Conservation (phyloP, 2,113 vertebrate species). For the Podilymbus podiceps region DNA sequence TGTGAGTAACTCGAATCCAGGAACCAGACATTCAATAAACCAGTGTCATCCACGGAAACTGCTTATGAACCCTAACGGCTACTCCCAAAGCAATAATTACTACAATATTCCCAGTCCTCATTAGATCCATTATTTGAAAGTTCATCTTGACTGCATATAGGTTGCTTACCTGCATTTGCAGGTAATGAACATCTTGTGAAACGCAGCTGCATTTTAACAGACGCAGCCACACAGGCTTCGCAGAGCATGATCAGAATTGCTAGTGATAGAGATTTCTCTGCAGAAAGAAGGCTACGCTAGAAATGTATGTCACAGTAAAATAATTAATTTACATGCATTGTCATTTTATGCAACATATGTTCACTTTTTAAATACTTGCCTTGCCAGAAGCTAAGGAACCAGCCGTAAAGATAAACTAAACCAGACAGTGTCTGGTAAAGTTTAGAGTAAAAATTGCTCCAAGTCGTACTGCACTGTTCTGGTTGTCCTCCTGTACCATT, state of each 20-base stretch:
- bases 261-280: background rate
- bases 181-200: background rate
- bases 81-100: background rate
- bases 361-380: slow-evolving; percentile 71
- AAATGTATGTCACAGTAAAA: slow-evolving; percentile 59
- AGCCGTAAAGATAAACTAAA: slow-evolving; percentile 70
- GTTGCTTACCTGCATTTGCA: background rate
- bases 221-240: background rate
- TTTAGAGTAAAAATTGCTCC: slow-evolving; percentile 60
- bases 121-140: background rate
- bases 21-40: background rate
- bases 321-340: slow-evolving; percentile 73
- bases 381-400: slow-evolving; percentile 73
- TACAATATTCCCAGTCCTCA: background rate
- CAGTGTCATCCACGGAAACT: background rate
- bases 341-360: slow-evolving; percentile 76
- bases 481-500: background rate
- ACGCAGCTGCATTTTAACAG: background rate
- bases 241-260: background rate
- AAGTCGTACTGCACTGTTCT: slow-evolving; percentile 19
- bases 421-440: slow-evolving; percentile 70
- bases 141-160: background rate
- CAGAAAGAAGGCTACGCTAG: background rate
- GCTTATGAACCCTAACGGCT: background rate
- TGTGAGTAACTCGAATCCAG: background rate